Evolutionary conservation across 1,140 invertebrate genomes (phyloP).

Genomic region (Bombus polaris): DNA sequence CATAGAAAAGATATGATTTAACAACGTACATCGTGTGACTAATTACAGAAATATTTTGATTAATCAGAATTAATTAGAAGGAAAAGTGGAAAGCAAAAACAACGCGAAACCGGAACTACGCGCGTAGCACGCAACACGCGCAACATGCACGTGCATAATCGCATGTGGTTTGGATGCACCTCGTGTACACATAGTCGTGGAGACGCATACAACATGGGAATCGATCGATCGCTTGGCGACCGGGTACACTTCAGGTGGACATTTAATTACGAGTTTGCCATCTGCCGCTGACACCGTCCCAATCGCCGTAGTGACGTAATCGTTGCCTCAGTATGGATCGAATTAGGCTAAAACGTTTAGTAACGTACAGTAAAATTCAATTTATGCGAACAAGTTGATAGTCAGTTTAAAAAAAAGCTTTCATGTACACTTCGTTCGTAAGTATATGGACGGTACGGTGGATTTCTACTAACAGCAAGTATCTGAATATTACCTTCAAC

Average conservation of each 20-base stretch:
- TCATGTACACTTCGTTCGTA: background rate
- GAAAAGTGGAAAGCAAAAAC: background rate
- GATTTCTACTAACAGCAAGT: no score
- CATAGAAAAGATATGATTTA: no score
- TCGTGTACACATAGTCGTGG: background rate
- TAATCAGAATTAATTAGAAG: background rate
- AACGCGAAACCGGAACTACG: background rate
- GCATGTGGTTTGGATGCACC: slow-evolving; percentile 1
- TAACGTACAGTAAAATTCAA: background rate
- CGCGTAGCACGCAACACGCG: background rate
- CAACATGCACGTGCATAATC: slow-evolving; percentile 3
- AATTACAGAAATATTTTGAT: background rate
- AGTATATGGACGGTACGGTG: no score
- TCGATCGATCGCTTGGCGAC: slow-evolving; percentile 34
- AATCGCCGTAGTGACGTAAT: slow-evolving; percentile 49
- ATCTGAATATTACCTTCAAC: no score
- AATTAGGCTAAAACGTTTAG: background rate
- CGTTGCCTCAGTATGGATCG: slow-evolving; percentile 26
- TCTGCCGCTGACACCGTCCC: slow-evolving; percentile 57
- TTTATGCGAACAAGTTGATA: background rate
- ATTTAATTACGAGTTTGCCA: slow-evolving; percentile 61
- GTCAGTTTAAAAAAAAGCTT: background rate
- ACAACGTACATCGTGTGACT: background rate
- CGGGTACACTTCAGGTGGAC: slow-evolving; percentile 56
- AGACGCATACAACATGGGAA: slow-evolving; percentile 13